Percentiles rank a stretch among this genome's conserved stretches.
phyloP scores from a whole-genome alignment of 1,140 invertebrate species.

The Drosophila parabipectinata region DNA sequence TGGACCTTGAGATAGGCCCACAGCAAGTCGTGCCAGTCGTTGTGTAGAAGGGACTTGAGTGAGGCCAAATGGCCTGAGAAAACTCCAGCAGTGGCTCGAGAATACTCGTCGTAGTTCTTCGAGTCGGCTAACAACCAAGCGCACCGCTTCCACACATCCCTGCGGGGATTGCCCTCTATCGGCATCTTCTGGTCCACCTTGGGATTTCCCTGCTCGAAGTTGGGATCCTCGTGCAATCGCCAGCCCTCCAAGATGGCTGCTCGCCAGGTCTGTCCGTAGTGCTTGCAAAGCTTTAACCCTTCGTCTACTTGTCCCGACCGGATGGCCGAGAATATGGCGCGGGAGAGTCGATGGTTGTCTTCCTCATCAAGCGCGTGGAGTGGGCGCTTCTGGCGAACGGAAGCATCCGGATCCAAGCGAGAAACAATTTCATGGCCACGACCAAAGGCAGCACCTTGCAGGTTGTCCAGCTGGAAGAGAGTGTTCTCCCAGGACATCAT shows the following conservation, averaged over 20 bases:
- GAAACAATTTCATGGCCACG: slow-evolving; percentile 87
- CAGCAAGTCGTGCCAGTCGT: slow-evolving; percentile 94
- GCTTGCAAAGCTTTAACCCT: slow-evolving; percentile 92
- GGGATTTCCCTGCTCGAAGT: slow-evolving; percentile 85
- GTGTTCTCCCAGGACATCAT: slow-evolving; percentile 96
- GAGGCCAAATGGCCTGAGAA: slow-evolving; percentile 93
- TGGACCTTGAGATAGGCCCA: slow-evolving; percentile 94
- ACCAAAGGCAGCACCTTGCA: slow-evolving; percentile 85
- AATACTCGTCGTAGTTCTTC: slow-evolving; percentile 86
- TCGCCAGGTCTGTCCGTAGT: slow-evolving; percentile 94
- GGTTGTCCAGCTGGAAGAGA: slow-evolving; percentile 88
- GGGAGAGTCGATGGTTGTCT: slow-evolving; percentile 92
- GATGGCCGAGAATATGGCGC: slow-evolving; percentile 90
- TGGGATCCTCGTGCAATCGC: slow-evolving; percentile 93
- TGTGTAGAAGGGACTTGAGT: slow-evolving; percentile 88
- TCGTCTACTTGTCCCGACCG: slow-evolving; percentile 93
- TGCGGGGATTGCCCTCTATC: slow-evolving; percentile 92
- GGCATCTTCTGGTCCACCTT: slow-evolving; percentile 84
- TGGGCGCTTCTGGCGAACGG: slow-evolving; percentile 90
- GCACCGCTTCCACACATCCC: slow-evolving; percentile 96
- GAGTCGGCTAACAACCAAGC: slow-evolving; percentile 89
- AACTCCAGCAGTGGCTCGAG: slow-evolving; percentile 89
- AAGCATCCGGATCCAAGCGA: slow-evolving; percentile 96
- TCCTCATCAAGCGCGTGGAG: slow-evolving; percentile 95
- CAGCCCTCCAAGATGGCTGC: slow-evolving; percentile 96